Conservation (phyloP, 2,888 invertebrate species). For the Auanema freiburgensis region DNA sequence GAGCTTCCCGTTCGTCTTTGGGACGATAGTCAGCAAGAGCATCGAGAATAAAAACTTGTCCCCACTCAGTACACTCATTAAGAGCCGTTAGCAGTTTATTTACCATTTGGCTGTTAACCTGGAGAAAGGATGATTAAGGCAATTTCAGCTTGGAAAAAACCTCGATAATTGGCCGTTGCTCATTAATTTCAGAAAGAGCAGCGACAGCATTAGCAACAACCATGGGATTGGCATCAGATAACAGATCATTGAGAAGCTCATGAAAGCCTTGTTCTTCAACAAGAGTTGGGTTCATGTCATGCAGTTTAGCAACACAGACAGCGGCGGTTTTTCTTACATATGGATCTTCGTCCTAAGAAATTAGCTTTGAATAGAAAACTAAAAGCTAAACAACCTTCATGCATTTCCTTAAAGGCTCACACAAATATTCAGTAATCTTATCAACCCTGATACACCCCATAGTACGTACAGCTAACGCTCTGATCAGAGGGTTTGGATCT, state of each 20-base stretch:
- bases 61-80: conserved; percentile 92
- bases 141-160: conserved; percentile 7
- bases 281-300: conserved; percentile 83
- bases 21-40: conserved; percentile 91
- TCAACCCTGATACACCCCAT: conserved; percentile 99
- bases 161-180: conserved; percentile 90
- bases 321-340: conserved; percentile 98
- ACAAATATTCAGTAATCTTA: conserved; percentile 98
- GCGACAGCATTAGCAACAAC: conserved; percentile 99
- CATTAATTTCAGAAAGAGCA: conserved; percentile 95
- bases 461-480: conserved; percentile 94
- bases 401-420: conserved; percentile 87
- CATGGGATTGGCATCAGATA: conserved; percentile 99
- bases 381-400: conserved; percentile 65
- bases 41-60: conserved; percentile 82
- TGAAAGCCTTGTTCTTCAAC: conserved; percentile 83
- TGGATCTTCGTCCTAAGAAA: conserved; percentile 81
- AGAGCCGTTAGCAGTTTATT: conserved; percentile 96
- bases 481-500: conserved; percentile 96
- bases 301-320: conserved; percentile 96
- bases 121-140: neutral
- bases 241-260: conserved; percentile 90
- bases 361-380: neutral
- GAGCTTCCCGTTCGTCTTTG: conserved; percentile 93
- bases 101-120: conserved; percentile 91